Base-by-base conservation (phyloP, 2,888 invertebrate genomes). In the Protophormia terraenovae region DNA sequence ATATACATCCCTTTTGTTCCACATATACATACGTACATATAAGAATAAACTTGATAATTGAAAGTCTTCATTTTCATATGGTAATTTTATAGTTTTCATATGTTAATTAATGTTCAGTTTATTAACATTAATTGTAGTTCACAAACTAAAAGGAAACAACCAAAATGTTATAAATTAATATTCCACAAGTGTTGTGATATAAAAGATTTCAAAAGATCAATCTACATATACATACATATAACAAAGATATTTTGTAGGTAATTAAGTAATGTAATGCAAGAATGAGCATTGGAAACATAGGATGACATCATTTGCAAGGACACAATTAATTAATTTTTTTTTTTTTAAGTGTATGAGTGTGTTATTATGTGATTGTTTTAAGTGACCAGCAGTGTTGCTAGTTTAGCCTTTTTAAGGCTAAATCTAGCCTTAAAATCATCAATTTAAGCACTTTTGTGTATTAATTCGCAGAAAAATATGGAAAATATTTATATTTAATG, bases 1-100 rank as follows among this genome's bases (percentile, higher is more conserved):
- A 73, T 85, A 85, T 82, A 77, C 81, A 85, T 82, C 73, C 69
- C 47, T 78, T 69, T 22, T 3, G 10, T 22, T 67, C 6, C 35
- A n/a, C 16, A 3, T 35, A 47, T 41, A 38, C 47, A 29, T 32
- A 14, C 7, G 10, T 12, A 27, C 22, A 16, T 27, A n/a, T 8
- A 35, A 71, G 27, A 38, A 5, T 19, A 24, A 4, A 62, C 66
- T 50, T 62, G 47, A 47, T 64, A 41, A 60, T 72, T 45, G 47
- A 14, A 10, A 6, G 14, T 66, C 6, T 71, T 55, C 45, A 72
- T 83, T 77, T 71, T 77, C 71, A 82, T 82, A 82, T 85, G 85
- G 71, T 78, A 85, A 85, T 85, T 73, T 82, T 62, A 85, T 85
- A 85, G 85, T 82, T 85, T 78, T 85, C 82, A 71, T 85, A 85